phyloP scores from a whole-genome alignment of 2,113 vertebrate genomes.

The Jacana jacana region DNA sequence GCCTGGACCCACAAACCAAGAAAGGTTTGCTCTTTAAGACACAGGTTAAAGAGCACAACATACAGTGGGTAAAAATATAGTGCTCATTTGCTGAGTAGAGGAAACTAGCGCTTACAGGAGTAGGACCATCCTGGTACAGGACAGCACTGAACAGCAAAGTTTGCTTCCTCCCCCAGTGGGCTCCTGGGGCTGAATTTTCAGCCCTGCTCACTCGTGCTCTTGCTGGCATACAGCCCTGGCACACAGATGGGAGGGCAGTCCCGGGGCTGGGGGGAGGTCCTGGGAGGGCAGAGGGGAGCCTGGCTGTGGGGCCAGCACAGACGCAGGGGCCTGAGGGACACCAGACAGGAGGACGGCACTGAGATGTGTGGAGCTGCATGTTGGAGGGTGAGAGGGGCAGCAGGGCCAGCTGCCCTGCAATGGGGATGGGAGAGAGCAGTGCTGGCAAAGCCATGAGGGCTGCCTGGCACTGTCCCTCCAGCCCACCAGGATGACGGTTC shows the following conservation, averaged over 20 bases:
- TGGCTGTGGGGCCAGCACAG: background rate
- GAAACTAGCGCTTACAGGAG: background rate
- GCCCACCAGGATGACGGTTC: background rate
- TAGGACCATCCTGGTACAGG: background rate
- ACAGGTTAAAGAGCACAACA: background rate
- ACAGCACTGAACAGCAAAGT: background rate
- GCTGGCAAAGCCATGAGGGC: background rate
- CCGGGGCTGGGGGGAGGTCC: background rate
- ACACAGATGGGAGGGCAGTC: background rate
- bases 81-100: background rate
- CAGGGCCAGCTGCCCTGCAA: background rate
- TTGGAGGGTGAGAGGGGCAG: background rate
- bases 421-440: background rate
- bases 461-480: background rate
- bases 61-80: background rate
- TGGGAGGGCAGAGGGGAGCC: background rate
- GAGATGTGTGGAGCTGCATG: accelerated
- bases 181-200: background rate
- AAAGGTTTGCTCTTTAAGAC: background rate
- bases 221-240: background rate
- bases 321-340: background rate
- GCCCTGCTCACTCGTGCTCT: background rate
- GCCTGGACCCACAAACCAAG: background rate
- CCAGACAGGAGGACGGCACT: background rate
- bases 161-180: background rate